Evolutionary conservation across 2,888 invertebrate genomes (phyloP), one percentile per base, ranked within the genome.

Genomic region (Opisthograptis luteolata): DNA sequence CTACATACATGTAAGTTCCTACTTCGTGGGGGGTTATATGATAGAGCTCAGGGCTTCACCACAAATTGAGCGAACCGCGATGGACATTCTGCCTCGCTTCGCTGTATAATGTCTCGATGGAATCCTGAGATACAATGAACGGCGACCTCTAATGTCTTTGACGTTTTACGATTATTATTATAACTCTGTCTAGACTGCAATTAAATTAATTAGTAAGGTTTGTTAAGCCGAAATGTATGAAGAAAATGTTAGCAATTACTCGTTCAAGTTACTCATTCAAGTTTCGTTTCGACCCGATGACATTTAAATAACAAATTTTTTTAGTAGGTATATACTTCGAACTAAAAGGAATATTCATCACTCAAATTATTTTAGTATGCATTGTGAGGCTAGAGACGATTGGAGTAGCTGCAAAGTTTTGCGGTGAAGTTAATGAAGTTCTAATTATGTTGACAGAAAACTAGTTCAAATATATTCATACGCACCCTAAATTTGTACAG

Each of bases 31-130:
- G 28, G 36, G 25, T 37, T 30, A 37, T 32, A 35, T 41, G 44
- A 43, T 24, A 25, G 28, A 40, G 30, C 24, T 24, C 17, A 19
- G 32, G 27, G 35, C 28, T 35, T 40, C 44, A 25, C 44, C 44
- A 24, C 44, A 69, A 75, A 73, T 73, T 68, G 68, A 72, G 60
- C 60, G 63, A 64, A 52, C 49, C 44, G 50, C 45, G 50, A 53
- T 57, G 61, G 64, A 64, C 60, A 62, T 65, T 62, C 64, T 55
- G 62, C 48, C 58, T 57, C 51, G 53, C 57, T 67, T 60, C 56
- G 44, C 58, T 27, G 60, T 57, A 54, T 69, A 70, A 68, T 66
- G 55, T 60, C 51, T 50, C 47, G 45, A 65, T 55, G 53, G 62
- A 64, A 69, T 69, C 46, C 52, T 59, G 37, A 57, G 44, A 40